Conservation (phyloP, 30 jellyfish, hydroid and myxozoan species). For the Turritopsis rubra region DNA sequence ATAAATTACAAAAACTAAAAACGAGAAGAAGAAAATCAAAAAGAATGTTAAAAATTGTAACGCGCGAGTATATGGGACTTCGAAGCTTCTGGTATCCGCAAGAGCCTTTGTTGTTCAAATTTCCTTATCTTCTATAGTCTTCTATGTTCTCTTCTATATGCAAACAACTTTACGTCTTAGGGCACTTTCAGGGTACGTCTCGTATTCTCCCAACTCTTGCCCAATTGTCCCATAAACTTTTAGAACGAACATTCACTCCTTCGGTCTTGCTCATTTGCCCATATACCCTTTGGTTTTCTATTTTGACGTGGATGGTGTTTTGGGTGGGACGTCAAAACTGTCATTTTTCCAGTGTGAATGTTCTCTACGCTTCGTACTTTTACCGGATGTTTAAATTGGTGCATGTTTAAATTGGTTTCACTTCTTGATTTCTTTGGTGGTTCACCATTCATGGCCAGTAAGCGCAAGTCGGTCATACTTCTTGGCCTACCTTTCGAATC, state of each 20-base stretch:
- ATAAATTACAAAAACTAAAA: too few species aligned
- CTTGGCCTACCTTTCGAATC: conserved; percentile 1
- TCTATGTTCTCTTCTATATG: too few species aligned
- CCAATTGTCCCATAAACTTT: not conserved
- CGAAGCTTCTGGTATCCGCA: too few species aligned
- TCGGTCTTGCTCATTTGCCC: not conserved
- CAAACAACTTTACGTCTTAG: too few species aligned
- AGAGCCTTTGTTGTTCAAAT: too few species aligned
- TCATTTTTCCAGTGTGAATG: not conserved
- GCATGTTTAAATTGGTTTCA: not conserved
- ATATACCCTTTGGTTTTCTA: conserved; percentile 3
- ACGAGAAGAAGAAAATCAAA: too few species aligned
- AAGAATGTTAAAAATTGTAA: too few species aligned
- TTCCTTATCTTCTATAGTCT: too few species aligned
- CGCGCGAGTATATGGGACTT: too few species aligned
- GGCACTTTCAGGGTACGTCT: too few species aligned
- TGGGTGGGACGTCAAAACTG: not conserved
- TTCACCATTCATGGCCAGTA: not conserved
- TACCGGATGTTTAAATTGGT: not conserved
- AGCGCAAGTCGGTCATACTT: conserved; percentile 4
- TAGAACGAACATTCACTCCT: not conserved
- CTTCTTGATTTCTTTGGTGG: not conserved
- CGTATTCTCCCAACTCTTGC: too few species aligned
- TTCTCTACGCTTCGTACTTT: not conserved
- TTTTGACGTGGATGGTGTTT: not conserved